Evolutionary conservation across 1,140 invertebrate species (phyloP).

Genomic region (Leptinotarsa texana): DNA sequence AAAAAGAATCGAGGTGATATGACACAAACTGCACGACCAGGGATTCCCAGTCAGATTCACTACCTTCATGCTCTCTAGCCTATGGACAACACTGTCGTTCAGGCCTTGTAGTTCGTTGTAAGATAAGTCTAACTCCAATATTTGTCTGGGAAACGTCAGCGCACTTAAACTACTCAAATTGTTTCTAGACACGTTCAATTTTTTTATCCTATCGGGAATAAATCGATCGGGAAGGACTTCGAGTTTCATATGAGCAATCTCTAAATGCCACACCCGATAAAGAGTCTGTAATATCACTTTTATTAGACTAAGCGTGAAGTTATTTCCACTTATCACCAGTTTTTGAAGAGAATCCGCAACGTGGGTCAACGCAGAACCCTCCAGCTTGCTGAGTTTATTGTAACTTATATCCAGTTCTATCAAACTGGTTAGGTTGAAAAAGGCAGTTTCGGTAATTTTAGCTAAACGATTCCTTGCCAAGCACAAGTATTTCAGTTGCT

Average conservation of each 20-base stretch:
- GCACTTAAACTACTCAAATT: constrained; percentile 48
- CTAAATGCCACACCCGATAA: constrained; percentile 61
- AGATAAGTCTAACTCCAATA: constrained; percentile 65
- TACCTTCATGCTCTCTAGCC: constrained; percentile 59
- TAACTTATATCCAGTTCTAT: constrained; percentile 71
- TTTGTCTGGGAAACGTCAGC: constrained; percentile 57
- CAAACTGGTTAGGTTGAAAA: constrained; percentile 68
- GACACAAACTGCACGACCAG: constrained; percentile 69
- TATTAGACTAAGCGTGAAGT: constrained; percentile 53
- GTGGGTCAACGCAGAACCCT: constrained; percentile 63
- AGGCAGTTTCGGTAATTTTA: constrained; percentile 70
- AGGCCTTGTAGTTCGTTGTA: constrained; percentile 65
- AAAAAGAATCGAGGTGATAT: constrained; percentile 58
- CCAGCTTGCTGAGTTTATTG: constrained; percentile 71
- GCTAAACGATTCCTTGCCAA: constrained; percentile 74
- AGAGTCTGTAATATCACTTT: constrained; percentile 61
- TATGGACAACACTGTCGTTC: constrained; percentile 60
- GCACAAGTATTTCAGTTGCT: constrained; percentile 61
- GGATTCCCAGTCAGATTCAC: constrained; percentile 64
- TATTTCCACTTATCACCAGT: constrained; percentile 71
- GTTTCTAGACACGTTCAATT: constrained; percentile 63
- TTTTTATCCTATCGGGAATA: constrained; percentile 58
- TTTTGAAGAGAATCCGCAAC: constrained; percentile 64
- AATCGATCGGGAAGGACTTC: constrained; percentile 60
- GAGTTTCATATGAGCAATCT: constrained; percentile 64